phyloP scores from a whole-genome alignment of 30 jellyfish, hydroid and myxozoan species.

The Hydra vulgaris region DNA sequence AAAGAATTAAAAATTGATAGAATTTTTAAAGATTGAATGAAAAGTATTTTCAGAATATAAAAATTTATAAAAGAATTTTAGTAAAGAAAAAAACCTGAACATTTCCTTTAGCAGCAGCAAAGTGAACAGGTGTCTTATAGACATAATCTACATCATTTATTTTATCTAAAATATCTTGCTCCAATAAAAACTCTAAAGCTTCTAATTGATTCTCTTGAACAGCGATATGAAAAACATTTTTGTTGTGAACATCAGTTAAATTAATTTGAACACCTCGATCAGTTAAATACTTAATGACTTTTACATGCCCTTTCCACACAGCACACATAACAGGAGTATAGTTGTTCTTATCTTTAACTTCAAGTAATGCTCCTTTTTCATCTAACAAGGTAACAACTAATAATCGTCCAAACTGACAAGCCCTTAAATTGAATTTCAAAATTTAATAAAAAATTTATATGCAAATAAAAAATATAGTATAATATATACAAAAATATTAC shows the following conservation, averaged over 20 bases:
- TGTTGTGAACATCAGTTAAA: slow-evolving; percentile 41
- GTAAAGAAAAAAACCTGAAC: not conserved
- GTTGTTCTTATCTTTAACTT: slow-evolving; percentile 60
- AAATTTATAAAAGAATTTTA: too few species aligned
- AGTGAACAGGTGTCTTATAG: slow-evolving; percentile 79
- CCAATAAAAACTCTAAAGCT: slow-evolving; percentile 45
- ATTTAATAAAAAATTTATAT: too few species aligned
- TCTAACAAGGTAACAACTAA: slow-evolving; percentile 42
- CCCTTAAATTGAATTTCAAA: slow-evolving; percentile 45
- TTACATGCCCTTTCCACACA: slow-evolving; percentile 87
- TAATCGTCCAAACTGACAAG: slow-evolving; percentile 60
- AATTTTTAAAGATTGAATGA: too few species aligned
- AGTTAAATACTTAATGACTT: slow-evolving; percentile 38
- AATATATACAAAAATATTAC: too few species aligned
- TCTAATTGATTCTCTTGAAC: slow-evolving; percentile 51
- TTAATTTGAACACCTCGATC: slow-evolving; percentile 61
- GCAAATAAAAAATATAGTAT: too few species aligned
- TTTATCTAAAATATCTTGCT: slow-evolving; percentile 43
- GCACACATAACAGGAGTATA: slow-evolving; percentile 91
- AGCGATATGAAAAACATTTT: slow-evolving; percentile 70
- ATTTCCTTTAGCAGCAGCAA: slow-evolving; percentile 53
- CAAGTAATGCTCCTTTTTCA: slow-evolving; percentile 64
- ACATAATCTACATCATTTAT: slow-evolving; percentile 63
- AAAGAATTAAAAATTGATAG: too few species aligned
- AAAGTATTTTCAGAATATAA: too few species aligned